A percentile compares a stretch with the other conserved stretches of the same genome.
Evolutionary conservation across 2,113 vertebrate species (phyloP).

Genomic region (Panthera tigris): DNA sequence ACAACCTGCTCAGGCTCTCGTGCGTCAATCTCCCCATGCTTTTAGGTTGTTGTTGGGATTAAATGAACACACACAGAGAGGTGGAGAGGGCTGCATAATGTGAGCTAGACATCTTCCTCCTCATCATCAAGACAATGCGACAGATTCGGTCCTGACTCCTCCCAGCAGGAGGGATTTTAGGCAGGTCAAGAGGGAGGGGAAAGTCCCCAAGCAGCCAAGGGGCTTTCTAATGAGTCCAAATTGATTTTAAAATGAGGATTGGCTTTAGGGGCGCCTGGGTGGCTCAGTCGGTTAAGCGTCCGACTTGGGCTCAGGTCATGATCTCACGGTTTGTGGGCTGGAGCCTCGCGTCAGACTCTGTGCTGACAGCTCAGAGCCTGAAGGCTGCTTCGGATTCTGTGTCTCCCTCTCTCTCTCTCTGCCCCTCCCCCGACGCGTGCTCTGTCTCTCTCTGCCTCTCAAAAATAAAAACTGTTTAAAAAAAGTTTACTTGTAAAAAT

Average conservation of each 20-base stretch:
- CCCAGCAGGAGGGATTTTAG: not conserved
- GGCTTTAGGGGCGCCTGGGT: not conserved
- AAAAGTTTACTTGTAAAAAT: not conserved
- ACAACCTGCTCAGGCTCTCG: not conserved
- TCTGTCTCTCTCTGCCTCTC: too few species aligned
- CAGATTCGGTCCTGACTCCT: not conserved
- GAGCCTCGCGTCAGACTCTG: too few species aligned
- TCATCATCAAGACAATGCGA: not conserved
- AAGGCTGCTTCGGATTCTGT: too few species aligned
- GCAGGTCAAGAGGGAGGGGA: not conserved
- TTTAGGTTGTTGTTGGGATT: not conserved
- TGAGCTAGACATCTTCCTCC: not conserved
- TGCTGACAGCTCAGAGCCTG: too few species aligned
- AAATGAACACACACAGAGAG: not conserved
- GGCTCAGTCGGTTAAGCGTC: too few species aligned
- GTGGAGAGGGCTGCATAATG: not conserved
- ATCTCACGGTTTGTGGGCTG: too few species aligned
- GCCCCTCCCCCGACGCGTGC: too few species aligned
- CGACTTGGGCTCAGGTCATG: too few species aligned
- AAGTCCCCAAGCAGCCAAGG: not conserved
- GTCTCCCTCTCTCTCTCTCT: too few species aligned
- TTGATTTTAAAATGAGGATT: not conserved
- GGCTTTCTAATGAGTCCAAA: not conserved
- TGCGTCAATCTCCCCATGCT: not conserved
- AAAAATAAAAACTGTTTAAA: not conserved